Base-by-base conservation (phyloP, 2,888 invertebrate species). In the Dolichomitus sp. region DNA sequence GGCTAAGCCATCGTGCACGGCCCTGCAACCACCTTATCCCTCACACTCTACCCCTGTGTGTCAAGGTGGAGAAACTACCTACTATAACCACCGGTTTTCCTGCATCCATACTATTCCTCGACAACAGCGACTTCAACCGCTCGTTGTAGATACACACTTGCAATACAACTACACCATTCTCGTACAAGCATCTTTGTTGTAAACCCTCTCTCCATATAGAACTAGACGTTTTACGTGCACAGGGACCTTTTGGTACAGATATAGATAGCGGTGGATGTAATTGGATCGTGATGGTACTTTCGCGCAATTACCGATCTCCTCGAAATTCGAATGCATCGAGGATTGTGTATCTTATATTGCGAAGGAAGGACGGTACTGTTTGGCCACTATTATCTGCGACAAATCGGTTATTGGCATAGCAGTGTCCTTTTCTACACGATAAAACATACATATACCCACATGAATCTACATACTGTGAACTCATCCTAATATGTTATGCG, bases 1-100 rank as follows among this genome's bases (percentile, higher is more conserved):
- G 76, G 85, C 87, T 84, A 80, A 87, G 85, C 86, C 83, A 61
- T 74, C 80, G 81, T 75, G 76, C 70, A 79, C 80, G 78, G 75
- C 80, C 80, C 81, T 74, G 65, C 65, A 74, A 65, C 72, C 75
- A 66, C 84, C 77, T 77, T 81, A 79, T 66, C 40, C 63, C 73
- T 48, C 63, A 61, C 79, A 50, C 65, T 40, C 79, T 19, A 19
- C 27, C 69, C 45, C 61, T 63, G 33, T 40, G 42, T 76, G 59
- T 63, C 80, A 80, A 80, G 61, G 76, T 83, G 23, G 52, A 70
- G 48, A 50, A 45, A 57, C 50, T 78, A 45, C 40, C 54, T 63
- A 40, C 69, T 63, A 54, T 57, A 81, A 72, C 73, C 72, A 81
- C 77, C 73, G 52, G 72, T 66, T 77, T 76, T 81, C 68, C 77